Base-by-base conservation (phyloP, 2,113 vertebrate genomes). In the Chloroceryle aenea region DNA sequence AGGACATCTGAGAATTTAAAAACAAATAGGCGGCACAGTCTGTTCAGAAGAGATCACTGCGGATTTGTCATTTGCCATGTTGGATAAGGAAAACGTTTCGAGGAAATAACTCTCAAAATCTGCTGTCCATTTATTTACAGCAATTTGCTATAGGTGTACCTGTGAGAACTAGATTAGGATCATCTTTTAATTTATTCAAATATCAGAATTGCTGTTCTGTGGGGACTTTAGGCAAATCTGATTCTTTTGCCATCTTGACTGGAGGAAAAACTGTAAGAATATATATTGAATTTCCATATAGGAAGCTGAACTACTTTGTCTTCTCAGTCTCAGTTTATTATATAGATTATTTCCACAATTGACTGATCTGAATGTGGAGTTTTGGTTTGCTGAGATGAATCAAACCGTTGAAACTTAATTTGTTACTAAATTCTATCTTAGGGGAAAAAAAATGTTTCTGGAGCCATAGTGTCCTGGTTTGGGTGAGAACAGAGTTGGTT, bases 11-110 rank as follows among this genome's bases (percentile, higher is more conserved):
- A 93, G 42, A 67, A 78, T 56, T 86, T 89, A 64, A 72, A 93
- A 89, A 50, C 86, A 93, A 89, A 55, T 81, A 56, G 26, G 69
- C 32, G 30, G 64, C 95, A 81, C 83, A 71, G 74, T 83, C 52
- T 85, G 53, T 47, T 86, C 32, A 61, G 74, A 85, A 43, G 48
- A 40, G 40, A 38, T 88, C 11, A 4, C 81, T 91, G 81, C 48
- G 76, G 94, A 32, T 75, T 85, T 55, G 29, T 88, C 91, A 73
- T 86, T 87, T 94, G 26, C 69, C 9, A 8, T 71, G 66, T 78
- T 95, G 95, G 61, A 91, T 94, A 93, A 85, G 78, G 93, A 92
- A 94, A 96, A 66, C 1, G 4, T 89, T 93, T 88, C 0, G 25
- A 96, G 71, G 76, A 74, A 95, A 47, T 86, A 62, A 74, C 76